Conservation (phyloP, 2,113 vertebrate genomes). For the Neodon shergylaensis region DNA sequence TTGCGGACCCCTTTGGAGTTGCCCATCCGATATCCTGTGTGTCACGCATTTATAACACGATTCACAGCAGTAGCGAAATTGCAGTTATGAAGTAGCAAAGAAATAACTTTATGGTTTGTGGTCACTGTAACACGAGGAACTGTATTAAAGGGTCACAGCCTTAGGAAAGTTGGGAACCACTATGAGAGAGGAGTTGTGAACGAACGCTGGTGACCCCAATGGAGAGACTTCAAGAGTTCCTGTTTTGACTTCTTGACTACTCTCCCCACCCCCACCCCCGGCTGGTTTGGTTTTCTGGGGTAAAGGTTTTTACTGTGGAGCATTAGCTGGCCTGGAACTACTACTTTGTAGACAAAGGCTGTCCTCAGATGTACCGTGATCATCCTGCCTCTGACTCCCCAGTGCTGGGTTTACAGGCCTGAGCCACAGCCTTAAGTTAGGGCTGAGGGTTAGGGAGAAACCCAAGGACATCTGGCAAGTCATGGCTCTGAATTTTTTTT, state of each 20-base stretch:
- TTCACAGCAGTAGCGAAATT: neutral
- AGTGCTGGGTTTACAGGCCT: neutral
- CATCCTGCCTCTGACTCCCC: neutral
- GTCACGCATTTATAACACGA: neutral
- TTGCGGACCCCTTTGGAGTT: neutral
- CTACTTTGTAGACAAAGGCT: neutral
- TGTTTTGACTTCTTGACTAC: neutral
- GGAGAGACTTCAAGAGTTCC: neutral
- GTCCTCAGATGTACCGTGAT: too few species aligned
- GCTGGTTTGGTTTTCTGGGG: neutral
- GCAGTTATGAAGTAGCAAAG: neutral
- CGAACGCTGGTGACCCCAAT: neutral
- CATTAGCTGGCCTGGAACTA: neutral
- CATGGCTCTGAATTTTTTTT: slow-evolving; percentile 7
- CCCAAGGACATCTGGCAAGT: too few species aligned
- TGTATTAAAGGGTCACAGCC: neutral
- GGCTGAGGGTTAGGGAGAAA: too few species aligned
- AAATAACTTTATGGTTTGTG: neutral
- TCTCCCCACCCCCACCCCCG: accelerated
- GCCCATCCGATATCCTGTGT: neutral
- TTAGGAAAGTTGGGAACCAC: neutral
- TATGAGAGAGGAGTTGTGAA: neutral
- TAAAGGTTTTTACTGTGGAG: neutral
- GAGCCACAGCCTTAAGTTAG: neutral
- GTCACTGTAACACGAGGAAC: neutral